Base-by-base conservation (phyloP, 2,113 vertebrate genomes). In the Electrona antarctica region DNA sequence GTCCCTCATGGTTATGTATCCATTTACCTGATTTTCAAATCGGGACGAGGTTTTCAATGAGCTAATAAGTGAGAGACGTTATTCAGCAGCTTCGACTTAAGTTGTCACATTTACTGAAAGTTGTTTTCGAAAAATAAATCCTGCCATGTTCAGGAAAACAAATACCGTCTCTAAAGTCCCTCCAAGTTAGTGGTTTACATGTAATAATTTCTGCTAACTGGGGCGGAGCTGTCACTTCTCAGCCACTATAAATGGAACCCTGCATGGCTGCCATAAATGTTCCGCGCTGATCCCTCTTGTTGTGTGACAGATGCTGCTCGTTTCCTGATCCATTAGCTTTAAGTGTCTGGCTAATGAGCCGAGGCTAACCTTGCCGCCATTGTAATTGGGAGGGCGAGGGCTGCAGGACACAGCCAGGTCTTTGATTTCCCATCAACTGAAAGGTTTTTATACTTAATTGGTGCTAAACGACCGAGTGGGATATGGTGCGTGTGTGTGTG, bases 261-360 rank as follows among this genome's bases (percentile, higher is more conserved):
- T 45, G 55, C 4, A 7, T 70, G 21, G 1, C 21, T 2, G 28
- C 8, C 7, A n/a, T 59, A 11, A 28, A 21, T 2, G 59, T 52
- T 58, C 67, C 8, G 29, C 8, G 50, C 55, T 1, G 47, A 46
- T 13, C 7, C 0, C 60, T 61, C 3, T 48, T 1, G n/a, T 67
- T 14, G 69, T 47, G 52, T 59, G 59, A 58, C 70, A 81, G 63
- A 74, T 63, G 66, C 55, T 3, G 7, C 13, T 80, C 2, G 54
- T 76, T 77, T 84, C 76, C 76, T 69, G 72, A 72, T 60, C 77
- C 75, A 75, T 76, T 81, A 78, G 21, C 50, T 77, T 78, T 63
- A 55, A 80, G 77, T 67, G 60, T 68, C 41, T 71, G 78, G 28
- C 41, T 63, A 81, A 77, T 64, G 50, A 63, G 45, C 52, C 58